Conservation (phyloP, 2,113 vertebrate species). For the Triplophysa tibetana region DNA sequence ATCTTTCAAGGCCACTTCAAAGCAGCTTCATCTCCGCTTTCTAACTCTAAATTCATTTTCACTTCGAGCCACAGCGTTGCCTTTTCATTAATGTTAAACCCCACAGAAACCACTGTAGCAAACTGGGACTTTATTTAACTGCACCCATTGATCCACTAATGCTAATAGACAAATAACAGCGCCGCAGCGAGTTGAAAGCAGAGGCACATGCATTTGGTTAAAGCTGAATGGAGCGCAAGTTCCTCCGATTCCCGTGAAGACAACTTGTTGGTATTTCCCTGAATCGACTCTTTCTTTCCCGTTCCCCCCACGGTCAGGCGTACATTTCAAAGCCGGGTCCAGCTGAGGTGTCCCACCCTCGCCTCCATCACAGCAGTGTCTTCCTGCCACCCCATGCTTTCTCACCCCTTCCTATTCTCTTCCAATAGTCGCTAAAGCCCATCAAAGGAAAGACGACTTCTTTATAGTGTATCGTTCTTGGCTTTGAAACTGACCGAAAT, state of each 20-base stretch:
- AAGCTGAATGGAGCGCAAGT: constrained; percentile 11
- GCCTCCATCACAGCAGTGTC: constrained; percentile 47
- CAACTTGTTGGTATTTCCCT: constrained; percentile 36
- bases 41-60: constrained; percentile 42
- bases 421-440: constrained; percentile 14
- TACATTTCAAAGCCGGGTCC: constrained; percentile 56
- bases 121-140: constrained; percentile 38
- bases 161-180: constrained; percentile 41
- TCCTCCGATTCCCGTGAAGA: constrained; percentile 14
- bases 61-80: constrained; percentile 36
- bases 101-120: constrained; percentile 20
- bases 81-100: constrained; percentile 42
- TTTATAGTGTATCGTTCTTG: constrained; percentile 7
- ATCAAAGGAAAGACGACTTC: constrained; percentile 20
- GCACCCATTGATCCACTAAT: constrained; percentile 29
- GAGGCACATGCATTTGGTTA: constrained; percentile 37
- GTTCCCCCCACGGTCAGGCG: neutral
- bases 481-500: constrained; percentile 7
- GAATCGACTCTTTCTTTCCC: constrained; percentile 9
- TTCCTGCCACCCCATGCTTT: constrained; percentile 50
- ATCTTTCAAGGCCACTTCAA: constrained; percentile 60
- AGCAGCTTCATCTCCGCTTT: constrained; percentile 53
- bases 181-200: constrained; percentile 16
- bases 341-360: constrained; percentile 48
- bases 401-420: constrained; percentile 37